These are phyloP conservation scores for Solea senegalensis DNA, from an alignment of 2,113 vertebrate genomes.

Conservation along the genomic window DNA sequence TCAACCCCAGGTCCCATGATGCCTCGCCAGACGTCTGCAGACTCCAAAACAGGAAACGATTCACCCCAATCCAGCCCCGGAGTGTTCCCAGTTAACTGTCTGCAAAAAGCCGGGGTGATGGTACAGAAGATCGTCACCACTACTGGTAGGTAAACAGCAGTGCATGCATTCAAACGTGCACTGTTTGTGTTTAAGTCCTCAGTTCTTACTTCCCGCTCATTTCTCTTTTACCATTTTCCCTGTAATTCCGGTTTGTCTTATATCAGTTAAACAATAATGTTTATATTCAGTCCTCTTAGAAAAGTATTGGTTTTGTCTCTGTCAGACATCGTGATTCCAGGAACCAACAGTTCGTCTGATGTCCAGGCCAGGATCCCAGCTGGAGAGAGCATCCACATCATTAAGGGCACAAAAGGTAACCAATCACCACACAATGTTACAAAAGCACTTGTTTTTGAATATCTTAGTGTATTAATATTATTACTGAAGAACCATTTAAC, in stretches of 20 bases:
- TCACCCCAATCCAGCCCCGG: constrained; percentile 82
- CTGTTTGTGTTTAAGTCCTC: not conserved
- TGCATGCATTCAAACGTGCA: not conserved
- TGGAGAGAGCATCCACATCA: constrained; percentile 95
- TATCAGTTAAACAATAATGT: not conserved
- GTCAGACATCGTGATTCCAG: constrained; percentile 96
- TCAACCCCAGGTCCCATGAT: constrained; percentile 90
- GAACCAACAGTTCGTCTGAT: constrained; percentile 90
- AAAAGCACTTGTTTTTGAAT: not conserved
- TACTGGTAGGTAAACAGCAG: constrained; percentile 80
- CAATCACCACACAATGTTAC: not conserved
- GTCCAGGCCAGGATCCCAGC: constrained; percentile 91
- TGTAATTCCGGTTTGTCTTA: not conserved
- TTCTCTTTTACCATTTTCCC: too few relatives aligned
- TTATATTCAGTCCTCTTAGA: not conserved
- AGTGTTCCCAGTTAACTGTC: constrained; percentile 91
- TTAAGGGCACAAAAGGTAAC: constrained; percentile 94
- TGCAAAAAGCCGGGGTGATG: constrained; percentile 94
- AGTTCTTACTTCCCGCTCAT: not conserved
- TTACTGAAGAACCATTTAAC: too few relatives aligned
- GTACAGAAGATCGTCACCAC: constrained; percentile 97
- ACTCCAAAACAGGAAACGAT: constrained; percentile 26
- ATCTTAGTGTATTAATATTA: too few relatives aligned
- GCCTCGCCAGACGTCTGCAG: constrained; percentile 85
- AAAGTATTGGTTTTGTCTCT: not conserved